Evolutionary conservation across 1,140 invertebrate genomes (phyloP).

Genomic region (Cydia amplana): DNA sequence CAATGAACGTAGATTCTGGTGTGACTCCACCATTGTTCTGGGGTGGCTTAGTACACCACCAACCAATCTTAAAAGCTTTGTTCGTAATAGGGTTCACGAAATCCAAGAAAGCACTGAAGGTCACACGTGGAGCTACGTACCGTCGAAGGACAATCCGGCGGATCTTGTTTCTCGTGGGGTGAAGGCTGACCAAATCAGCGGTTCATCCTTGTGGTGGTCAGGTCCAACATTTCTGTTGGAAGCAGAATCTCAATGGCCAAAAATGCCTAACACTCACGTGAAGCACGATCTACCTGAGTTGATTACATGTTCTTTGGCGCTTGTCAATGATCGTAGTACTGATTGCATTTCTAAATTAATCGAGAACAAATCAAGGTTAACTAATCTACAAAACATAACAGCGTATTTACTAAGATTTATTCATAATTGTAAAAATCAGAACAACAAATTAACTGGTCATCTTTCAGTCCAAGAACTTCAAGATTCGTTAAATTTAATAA

Average conservation of each 20-base stretch:
- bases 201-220: conserved; percentile 60
- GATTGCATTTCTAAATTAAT: conserved; percentile 14
- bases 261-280: conserved; percentile 6
- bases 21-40: conserved; percentile 47
- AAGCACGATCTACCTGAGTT: conserved; percentile 35
- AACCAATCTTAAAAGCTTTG: conserved; percentile 48
- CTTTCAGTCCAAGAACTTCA: conserved; percentile 36
- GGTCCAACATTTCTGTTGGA: conserved; percentile 44
- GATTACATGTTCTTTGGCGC: conserved; percentile 19
- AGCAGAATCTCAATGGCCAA: conserved; percentile 33
- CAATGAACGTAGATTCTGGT: conserved; percentile 37
- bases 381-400: conserved; percentile 34
- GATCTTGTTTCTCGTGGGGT: conserved; percentile 69
- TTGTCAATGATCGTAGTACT: background rate
- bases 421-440: conserved; percentile 35
- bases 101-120: conserved; percentile 52
- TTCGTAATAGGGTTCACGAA: conserved; percentile 55
- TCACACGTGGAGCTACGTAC: conserved; percentile 53
- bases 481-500: conserved; percentile 32
- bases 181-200: conserved; percentile 42
- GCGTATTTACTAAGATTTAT: conserved; percentile 40
- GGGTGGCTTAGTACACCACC: conserved; percentile 50
- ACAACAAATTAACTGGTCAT: conserved; percentile 31
- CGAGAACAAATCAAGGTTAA: background rate
- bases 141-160: conserved; percentile 59